phyloP scores from a whole-genome alignment of 1,140 invertebrate species.

The Campoletis sonorensis region DNA sequence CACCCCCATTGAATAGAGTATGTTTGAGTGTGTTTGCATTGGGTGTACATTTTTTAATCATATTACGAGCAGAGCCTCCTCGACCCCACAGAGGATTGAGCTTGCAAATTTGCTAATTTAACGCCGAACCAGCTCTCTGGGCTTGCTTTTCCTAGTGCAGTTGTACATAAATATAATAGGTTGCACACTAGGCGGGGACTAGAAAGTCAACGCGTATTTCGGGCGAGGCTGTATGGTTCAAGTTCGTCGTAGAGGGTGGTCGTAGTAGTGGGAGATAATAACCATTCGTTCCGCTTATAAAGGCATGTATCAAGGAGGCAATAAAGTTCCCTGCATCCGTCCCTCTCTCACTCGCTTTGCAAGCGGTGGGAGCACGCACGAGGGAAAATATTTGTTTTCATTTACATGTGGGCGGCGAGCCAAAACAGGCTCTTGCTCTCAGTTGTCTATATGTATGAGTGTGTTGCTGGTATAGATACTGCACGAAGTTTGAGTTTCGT shows the following conservation, averaged over 20 bases:
- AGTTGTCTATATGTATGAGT: neutral
- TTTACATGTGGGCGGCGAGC: conserved; percentile 70
- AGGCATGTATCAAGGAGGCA: conserved; percentile 71
- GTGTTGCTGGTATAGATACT: conserved; percentile 35
- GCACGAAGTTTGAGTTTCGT: conserved; percentile 14
- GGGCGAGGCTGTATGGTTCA: conserved; percentile 17
- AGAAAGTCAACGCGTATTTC: neutral
- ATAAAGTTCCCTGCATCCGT: conserved; percentile 55
- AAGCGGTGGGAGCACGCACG: conserved; percentile 54
- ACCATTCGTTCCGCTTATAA: conserved; percentile 73
- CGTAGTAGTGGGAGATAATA: conserved; percentile 62
- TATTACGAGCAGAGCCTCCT: neutral
- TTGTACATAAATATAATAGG: neutral
- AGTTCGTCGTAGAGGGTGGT: neutral
- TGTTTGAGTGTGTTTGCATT: too few relatives aligned
- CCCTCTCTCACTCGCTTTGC: neutral
- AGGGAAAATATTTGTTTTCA: conserved; percentile 73
- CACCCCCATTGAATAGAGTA: too few relatives aligned
- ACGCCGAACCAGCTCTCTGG: neutral
- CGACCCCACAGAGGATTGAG: neutral
- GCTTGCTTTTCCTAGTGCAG: neutral
- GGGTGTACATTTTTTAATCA: neutral
- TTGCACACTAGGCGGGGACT: neutral
- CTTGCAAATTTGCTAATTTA: conserved; percentile 16
- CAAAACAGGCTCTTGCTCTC: conserved; percentile 58